Evolutionary conservation across 2,113 vertebrate species (phyloP).

Genomic region (Junco hyemalis): DNA sequence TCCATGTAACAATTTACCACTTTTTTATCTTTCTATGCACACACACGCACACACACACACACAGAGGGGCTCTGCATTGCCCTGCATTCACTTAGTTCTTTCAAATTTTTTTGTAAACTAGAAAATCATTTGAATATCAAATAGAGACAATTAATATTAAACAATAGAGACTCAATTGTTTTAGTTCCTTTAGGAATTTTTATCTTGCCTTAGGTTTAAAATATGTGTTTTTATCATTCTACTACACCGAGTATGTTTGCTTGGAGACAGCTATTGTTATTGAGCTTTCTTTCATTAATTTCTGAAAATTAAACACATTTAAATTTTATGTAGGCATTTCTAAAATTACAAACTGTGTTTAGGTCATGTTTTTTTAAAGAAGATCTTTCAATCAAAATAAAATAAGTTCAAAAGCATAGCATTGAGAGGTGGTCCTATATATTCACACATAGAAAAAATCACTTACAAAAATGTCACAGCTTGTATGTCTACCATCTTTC

Average conservation of each 20-base stretch:
- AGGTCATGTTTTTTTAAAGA: not conserved
- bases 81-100: not conserved
- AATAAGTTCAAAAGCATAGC: not conserved
- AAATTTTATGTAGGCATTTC: not conserved
- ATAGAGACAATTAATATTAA: not conserved
- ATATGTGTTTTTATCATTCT: not conserved
- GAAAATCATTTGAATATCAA: not conserved
- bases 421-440: not conserved
- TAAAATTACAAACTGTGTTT: not conserved
- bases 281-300: not conserved
- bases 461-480: not conserved
- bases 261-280: not conserved
- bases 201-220: not conserved
- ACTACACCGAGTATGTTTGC: not conserved
- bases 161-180: not conserved
- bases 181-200: not conserved
- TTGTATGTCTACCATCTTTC: not conserved
- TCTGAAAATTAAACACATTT: not conserved
- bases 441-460: not conserved
- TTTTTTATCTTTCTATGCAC: not conserved
- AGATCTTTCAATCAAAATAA: not conserved
- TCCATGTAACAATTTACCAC: not conserved
- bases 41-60: not conserved
- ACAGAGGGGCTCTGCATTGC: not conserved
- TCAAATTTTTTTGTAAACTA: not conserved